Conservation (phyloP, 2,113 vertebrate genomes). For the Zosterops pallidus region DNA sequence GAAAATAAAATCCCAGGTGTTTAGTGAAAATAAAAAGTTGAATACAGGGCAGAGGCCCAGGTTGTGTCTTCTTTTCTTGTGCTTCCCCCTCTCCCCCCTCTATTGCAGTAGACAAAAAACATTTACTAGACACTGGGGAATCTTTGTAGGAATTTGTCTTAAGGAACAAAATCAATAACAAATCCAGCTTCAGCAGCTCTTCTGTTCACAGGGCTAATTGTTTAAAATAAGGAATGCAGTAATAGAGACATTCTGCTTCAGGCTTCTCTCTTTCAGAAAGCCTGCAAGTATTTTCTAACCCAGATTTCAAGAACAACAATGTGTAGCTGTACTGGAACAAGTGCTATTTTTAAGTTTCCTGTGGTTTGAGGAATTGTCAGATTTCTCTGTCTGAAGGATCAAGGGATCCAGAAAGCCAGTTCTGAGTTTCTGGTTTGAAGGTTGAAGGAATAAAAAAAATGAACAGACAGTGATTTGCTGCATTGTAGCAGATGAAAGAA, state of each 20-base stretch:
- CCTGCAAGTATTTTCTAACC: conserved; percentile 41
- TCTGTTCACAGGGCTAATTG: not conserved
- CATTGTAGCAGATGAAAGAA: not conserved
- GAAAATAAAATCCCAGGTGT: not conserved
- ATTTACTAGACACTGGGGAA: not conserved
- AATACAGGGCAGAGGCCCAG: not conserved
- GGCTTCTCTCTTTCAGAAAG: not conserved
- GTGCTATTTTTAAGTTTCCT: conserved; percentile 63
- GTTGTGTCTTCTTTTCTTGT: not conserved
- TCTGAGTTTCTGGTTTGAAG: not conserved
- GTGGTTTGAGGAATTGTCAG: conserved; percentile 58
- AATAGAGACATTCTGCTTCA: not conserved
- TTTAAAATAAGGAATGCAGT: not conserved
- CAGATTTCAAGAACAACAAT: conserved; percentile 52
- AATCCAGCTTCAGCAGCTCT: not conserved
- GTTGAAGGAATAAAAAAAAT: not conserved
- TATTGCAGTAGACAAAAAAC: not conserved
- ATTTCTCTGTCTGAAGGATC: conserved; percentile 45
- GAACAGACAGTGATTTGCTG: not conserved
- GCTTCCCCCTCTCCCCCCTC: not conserved
- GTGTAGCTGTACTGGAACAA: conserved; percentile 44
- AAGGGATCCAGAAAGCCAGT: conserved; percentile 30
- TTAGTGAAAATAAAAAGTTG: not conserved
- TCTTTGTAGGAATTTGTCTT: not conserved
- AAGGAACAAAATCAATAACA: not conserved